Percentiles rank a stretch among this genome's conserved stretches.
These are phyloP conservation scores for Alosa sapidissima DNA, from an alignment of 2,797 vertebrate genomes.

Conservation along the genomic window DNA sequence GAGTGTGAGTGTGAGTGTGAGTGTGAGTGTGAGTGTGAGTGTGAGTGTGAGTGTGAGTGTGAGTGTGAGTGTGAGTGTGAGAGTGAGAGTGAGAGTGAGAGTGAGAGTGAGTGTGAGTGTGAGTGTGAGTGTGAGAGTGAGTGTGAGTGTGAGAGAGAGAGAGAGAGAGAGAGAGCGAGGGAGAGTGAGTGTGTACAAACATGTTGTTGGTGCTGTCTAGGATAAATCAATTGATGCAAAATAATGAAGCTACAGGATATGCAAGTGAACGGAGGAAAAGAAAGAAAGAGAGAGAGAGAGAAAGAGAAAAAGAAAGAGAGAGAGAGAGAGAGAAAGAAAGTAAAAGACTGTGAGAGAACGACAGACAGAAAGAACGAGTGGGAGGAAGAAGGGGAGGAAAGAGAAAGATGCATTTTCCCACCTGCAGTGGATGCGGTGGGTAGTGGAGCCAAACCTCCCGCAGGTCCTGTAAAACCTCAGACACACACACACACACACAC, in stretches of 20 bases:
- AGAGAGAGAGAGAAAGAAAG: not conserved
- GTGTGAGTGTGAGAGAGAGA: not conserved
- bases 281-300: not conserved
- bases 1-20: not conserved
- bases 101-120: not conserved
- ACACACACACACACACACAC: slow-evolving; percentile 26
- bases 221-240: slow-evolving; percentile 8
- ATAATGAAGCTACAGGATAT: slow-evolving; percentile 17
- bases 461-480: slow-evolving; percentile 78
- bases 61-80: not conserved
- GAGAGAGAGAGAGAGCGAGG: not conserved
- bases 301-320: no score
- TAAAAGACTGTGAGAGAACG: slow-evolving; percentile 34
- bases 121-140: not conserved
- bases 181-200: not conserved
- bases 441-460: slow-evolving; percentile 98
- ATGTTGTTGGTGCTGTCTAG: not conserved
- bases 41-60: not conserved
- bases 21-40: not conserved
- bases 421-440: slow-evolving; percentile 96
- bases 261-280: not conserved
- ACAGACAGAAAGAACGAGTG: slow-evolving; percentile 5
- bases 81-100: not conserved
- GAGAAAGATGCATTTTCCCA: slow-evolving; percentile 60
- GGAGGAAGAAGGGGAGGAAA: not conserved